Evolutionary conservation across 1,140 invertebrate species (phyloP), one percentile per base, ranked within the genome.

Genomic region (Trialeurodes vaporariorum): DNA sequence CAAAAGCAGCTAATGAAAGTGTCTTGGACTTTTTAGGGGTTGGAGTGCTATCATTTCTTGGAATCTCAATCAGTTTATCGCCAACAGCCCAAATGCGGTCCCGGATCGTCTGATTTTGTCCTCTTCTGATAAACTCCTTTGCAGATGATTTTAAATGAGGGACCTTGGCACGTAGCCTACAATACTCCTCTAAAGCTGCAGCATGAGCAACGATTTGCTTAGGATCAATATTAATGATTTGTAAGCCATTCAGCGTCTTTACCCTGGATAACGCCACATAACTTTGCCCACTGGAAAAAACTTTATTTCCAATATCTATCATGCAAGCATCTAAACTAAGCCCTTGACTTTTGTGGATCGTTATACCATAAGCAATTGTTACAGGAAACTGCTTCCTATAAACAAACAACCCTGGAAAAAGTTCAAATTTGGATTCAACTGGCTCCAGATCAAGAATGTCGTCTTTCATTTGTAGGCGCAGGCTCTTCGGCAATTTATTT

Each of bases 261-360:
- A 77, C 73, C 66, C 76, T 71, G 22, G 76, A 77, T 9, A 77
- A 67, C 60, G 77, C 77, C 23, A 78, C 76, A 72, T 77, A 79
- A 58, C 69, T 70, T 71, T 78, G 75, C 11, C 76, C 78, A 64
- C 60, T 65, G 66, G 66, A 70, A 66, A 78, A 78, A 40, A n/a
- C n/a, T n/a, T 65, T 68, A 70, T 74, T 74, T 27, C 73, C 74
- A 25, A 71, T 69, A 67, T 77, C 73, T 17, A 77, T 67, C 9
- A 77, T 49, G 25, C 70, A 73, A 70, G 71, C 74, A 25, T 73
- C 34, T 49, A 78, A 72, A 67, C 73, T 77, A n/a, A 78, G 68
- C 12, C 78, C 76, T 72, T 79, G 76, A 71, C 74, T 74, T 71
- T 77, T 79, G 66, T 79, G 77, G 63, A 79, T 74, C 25, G 77